Conservation (phyloP, 2,113 vertebrate genomes). For the Manacus vitellinus region DNA sequence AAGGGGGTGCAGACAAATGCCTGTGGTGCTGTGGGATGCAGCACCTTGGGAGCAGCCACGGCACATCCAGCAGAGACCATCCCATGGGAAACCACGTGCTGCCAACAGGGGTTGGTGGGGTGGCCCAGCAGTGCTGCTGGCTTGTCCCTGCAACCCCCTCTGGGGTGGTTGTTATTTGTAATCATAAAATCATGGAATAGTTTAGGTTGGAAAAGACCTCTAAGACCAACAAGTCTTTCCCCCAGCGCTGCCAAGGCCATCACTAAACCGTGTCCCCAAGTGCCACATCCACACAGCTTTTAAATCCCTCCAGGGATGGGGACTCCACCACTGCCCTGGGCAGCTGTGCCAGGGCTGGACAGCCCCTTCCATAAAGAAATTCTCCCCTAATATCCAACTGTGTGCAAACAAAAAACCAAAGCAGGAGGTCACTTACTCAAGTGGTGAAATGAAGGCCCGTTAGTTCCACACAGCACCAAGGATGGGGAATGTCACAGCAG, state of each 20-base stretch:
- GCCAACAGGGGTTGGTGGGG: background rate
- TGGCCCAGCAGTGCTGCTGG: background rate
- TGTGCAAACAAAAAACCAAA: background rate
- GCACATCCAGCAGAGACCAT: background rate
- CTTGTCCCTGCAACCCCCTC: rapidly evolving
- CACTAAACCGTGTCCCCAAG: background rate
- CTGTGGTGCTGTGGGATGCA: background rate
- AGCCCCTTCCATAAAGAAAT: background rate
- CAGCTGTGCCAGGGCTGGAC: background rate
- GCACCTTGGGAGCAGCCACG: background rate
- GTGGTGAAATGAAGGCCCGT: background rate
- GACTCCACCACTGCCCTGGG: background rate
- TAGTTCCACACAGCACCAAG: background rate
- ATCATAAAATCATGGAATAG: background rate
- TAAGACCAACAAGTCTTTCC: rapidly evolving
- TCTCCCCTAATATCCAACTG: background rate
- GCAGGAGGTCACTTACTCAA: background rate
- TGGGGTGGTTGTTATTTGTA: background rate
- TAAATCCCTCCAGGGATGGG: background rate
- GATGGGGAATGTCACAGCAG: background rate
- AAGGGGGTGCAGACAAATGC: background rate
- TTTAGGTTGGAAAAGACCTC: background rate
- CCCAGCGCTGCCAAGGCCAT: background rate
- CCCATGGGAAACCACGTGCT: rapidly evolving
- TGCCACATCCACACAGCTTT: background rate